Conservation (phyloP, 2,888 invertebrate genomes). For the Anagyrus pseudococci region DNA sequence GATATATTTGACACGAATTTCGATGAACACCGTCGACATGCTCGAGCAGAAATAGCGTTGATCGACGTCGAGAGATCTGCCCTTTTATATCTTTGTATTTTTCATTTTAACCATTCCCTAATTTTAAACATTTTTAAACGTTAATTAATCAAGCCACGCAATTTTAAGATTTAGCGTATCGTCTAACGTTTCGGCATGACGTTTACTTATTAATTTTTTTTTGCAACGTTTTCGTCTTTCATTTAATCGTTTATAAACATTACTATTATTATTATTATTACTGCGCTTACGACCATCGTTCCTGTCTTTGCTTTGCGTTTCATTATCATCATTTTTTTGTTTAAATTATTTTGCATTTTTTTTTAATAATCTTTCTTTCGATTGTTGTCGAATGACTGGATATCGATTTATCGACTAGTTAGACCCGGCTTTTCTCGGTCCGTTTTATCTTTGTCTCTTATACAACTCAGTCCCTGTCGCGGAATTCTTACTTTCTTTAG, state of each 20-base stretch:
- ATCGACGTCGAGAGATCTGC: conserved; percentile 38
- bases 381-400: conserved; percentile 35
- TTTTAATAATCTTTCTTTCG: conserved; percentile 14
- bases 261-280: conserved; percentile 23
- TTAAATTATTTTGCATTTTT: not conserved
- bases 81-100: conserved; percentile 30
- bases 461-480: no score
- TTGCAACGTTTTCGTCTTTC: conserved; percentile 1
- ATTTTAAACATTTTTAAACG: conserved; percentile 7
- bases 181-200: no score
- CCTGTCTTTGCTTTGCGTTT: conserved; percentile 2
- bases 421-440: conserved; percentile 23
- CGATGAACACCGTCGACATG: conserved; percentile 42
- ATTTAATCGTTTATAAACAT: no score
- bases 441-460: conserved; percentile 6
- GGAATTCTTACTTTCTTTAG: no score
- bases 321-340: conserved; percentile 6
- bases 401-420: conserved; percentile 38
- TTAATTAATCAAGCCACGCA: conserved; percentile 28
- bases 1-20: conserved; percentile 43
- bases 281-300: conserved; percentile 32
- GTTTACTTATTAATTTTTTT: conserved; percentile 21
- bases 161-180: conserved; percentile 26
- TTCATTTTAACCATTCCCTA: conserved; percentile 4
- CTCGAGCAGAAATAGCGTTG: conserved; percentile 38